Conservation (phyloP, 1,140 invertebrate species). For the Drosophila rufa region DNA sequence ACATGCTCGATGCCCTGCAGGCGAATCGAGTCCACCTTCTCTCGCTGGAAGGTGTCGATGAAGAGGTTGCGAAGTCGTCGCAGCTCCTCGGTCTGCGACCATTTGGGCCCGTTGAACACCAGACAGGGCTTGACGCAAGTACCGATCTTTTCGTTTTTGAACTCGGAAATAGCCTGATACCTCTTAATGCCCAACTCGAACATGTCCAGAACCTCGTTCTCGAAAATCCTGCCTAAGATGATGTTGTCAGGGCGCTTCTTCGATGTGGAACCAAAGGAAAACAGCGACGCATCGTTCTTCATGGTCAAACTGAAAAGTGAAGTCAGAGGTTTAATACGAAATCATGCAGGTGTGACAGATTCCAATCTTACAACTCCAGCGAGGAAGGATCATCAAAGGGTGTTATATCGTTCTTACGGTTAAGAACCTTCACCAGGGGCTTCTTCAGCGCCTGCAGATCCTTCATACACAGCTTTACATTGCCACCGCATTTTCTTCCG, state of each 20-base stretch:
- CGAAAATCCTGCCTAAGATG: constrained; percentile 94
- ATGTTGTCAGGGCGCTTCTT: constrained; percentile 98
- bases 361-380: constrained; percentile 89
- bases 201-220: constrained; percentile 97
- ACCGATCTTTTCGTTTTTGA: constrained; percentile 92
- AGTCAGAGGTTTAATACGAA: not conserved
- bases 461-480: constrained; percentile 91
- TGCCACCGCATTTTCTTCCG: constrained; percentile 93
- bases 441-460: constrained; percentile 96
- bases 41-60: constrained; percentile 96
- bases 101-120: constrained; percentile 96
- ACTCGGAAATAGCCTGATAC: constrained; percentile 92
- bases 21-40: constrained; percentile 91
- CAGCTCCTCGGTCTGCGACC: constrained; percentile 93
- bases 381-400: constrained; percentile 94
- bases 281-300: constrained; percentile 95
- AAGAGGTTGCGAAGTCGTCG: constrained; percentile 95
- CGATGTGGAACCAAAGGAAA: constrained; percentile 95
- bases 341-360: not conserved
- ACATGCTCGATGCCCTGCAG: constrained; percentile 97
- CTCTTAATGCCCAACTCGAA: constrained; percentile 96
- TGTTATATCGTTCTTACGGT: constrained; percentile 93
- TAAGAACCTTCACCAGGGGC: constrained; percentile 91
- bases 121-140: constrained; percentile 96
- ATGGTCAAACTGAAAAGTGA: constrained; percentile 88